These are phyloP conservation scores for Belgica antarctica DNA, from an alignment of 2,888 invertebrate genomes.

Conservation along the genomic window DNA sequence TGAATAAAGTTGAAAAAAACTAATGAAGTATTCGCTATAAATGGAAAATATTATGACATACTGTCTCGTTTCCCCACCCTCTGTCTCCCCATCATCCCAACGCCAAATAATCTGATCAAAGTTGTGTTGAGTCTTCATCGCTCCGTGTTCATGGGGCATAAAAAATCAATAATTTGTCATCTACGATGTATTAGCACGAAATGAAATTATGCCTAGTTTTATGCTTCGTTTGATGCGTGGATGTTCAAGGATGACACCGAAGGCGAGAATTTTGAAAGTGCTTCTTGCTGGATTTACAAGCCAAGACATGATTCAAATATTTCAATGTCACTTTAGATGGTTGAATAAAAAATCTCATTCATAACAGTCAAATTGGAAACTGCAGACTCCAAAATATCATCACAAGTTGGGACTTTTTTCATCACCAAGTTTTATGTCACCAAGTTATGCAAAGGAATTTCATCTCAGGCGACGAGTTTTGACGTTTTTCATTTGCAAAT, in stretches of 20 bases:
- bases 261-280: conserved; percentile 1
- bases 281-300: no score
- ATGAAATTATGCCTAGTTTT: conserved; percentile 6
- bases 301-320: no score
- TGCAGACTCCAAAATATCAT: background rate
- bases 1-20: conserved; percentile 17
- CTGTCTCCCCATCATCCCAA: background rate
- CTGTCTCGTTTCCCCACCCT: background rate
- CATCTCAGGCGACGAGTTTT: background rate
- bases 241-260: background rate
- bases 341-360: no score
- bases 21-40: conserved; percentile 35
- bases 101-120: conserved; percentile 30
- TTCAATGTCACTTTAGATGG: no score
- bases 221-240: background rate
- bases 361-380: no score
- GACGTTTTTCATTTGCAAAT: background rate
- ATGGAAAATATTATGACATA: conserved; percentile 35
- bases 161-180: conserved; percentile 41
- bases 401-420: background rate
- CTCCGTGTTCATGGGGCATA: background rate
- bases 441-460: background rate
- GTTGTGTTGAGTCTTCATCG: conserved; percentile 13
- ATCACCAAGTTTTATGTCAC: background rate
- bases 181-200: conserved; percentile 14